Evolutionary conservation across 2,797 vertebrate genomes (phyloP).

Genomic region (Tadarida brasiliensis): DNA sequence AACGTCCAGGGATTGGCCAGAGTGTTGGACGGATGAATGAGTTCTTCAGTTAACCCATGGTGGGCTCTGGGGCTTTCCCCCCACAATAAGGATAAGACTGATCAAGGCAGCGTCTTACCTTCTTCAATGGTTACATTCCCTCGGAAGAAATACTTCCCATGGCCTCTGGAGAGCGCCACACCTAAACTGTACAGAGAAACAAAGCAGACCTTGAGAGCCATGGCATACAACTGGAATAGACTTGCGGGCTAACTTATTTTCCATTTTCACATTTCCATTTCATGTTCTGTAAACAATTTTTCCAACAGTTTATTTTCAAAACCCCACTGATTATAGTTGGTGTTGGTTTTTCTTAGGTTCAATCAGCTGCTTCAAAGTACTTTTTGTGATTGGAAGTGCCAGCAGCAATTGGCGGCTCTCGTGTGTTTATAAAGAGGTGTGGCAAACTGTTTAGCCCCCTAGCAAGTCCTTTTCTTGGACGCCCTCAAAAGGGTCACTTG

Average conservation of each 20-base stretch:
- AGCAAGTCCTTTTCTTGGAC: slow-evolving; percentile 33
- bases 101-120: slow-evolving; percentile 89
- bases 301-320: slow-evolving; percentile 81
- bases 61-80: not conserved
- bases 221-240: slow-evolving; percentile 74
- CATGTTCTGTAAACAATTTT: slow-evolving; percentile 77
- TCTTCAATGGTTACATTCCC: slow-evolving; percentile 98
- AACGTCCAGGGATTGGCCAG: not conserved
- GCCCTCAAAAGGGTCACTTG: not conserved
- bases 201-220: slow-evolving; percentile 87
- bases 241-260: slow-evolving; percentile 80
- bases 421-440: slow-evolving; percentile 71
- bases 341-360: slow-evolving; percentile 76
- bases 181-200: slow-evolving; percentile 93
- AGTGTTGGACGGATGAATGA: not conserved
- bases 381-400: slow-evolving; percentile 77
- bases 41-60: not conserved
- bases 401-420: slow-evolving; percentile 67
- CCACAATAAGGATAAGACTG: not conserved
- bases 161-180: slow-evolving; percentile 97
- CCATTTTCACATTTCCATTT: slow-evolving; percentile 80
- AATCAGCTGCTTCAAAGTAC: slow-evolving; percentile 77
- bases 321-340: slow-evolving; percentile 76
- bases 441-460: slow-evolving; percentile 68
- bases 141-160: slow-evolving; percentile 97